Evolutionary conservation across 2,888 invertebrate genomes (phyloP), one percentile per base, ranked within the genome.

Genomic region (Chromoteleia sp.): DNA sequence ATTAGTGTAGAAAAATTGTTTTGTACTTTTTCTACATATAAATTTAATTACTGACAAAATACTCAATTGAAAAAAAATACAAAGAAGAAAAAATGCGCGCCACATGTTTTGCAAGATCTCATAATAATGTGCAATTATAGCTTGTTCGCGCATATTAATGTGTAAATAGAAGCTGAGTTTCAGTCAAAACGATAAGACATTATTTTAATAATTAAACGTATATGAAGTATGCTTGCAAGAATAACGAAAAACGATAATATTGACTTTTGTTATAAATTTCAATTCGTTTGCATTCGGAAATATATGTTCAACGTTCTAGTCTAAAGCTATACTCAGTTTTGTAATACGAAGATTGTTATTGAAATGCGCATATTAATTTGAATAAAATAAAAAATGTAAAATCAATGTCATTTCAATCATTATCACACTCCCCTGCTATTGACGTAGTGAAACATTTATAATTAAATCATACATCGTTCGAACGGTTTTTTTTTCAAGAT

Each of bases 281-380:
- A 76, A 76, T 68, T 61, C 4, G 12, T n/a, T n/a, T 39, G 48
- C 29, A 19, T 21, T 33, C 39, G 17, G 12, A 30, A 50, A 52
- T 58, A n/a, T 67, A 36, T 68, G n/a, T n/a, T n/a, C n/a, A 76
- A 54, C 36, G 61, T 21, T 76, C 68, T 76, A 68, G 67, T 68
- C 76, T 50, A 14, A 19, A 58, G 39, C 15, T 48, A 10, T 39
- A 59, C 30, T 59, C 48, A 30, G 12, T 50, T 58, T 65, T 75
- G 43, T 56, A 58, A 50, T 58, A 65, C 50, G 6, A 33, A 4
- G 36, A 67, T 58, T 50, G 58, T 41, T 41, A 68, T 76, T 52
- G 39, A 52, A 68, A 68, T 61, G 61, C 50, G 68, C 67, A 76
- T 36, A 61, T 36, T 52, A 36, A 76, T 76, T 59, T 68, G 54